These are phyloP conservation scores for Bryconaethiops microstoma DNA, from an alignment of 2,797 vertebrate species.

Conservation along the genomic window DNA sequence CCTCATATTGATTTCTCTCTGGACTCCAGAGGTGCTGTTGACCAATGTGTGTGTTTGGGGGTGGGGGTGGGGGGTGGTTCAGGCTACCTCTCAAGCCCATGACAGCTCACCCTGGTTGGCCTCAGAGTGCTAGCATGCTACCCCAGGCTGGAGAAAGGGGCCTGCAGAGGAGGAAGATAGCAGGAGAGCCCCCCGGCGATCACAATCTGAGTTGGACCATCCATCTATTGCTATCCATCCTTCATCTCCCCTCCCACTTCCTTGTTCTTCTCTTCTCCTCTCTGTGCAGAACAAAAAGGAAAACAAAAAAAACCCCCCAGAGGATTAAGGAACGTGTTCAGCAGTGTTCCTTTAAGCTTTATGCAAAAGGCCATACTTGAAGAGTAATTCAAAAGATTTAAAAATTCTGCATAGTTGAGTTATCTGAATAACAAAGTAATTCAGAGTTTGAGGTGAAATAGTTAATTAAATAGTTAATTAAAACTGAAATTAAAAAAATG, in stretches of 20 bases:
- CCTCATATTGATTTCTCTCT: slow-evolving; percentile 73
- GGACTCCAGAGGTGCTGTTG: slow-evolving; percentile 75
- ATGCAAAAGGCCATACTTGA: slow-evolving; percentile 14
- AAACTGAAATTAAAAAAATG: too few species aligned
- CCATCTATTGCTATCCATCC: slow-evolving; percentile 73
- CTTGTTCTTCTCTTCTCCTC: slow-evolving; percentile 22
- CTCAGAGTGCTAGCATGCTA: slow-evolving; percentile 67
- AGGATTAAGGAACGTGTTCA: slow-evolving; percentile 28
- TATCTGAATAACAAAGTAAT: too few species aligned
- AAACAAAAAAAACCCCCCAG: slow-evolving; percentile 34
- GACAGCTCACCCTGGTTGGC: slow-evolving; percentile 67
- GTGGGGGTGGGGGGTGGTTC: slow-evolving; percentile 63
- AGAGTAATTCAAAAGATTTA: neutral
- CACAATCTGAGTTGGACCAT: slow-evolving; percentile 68
- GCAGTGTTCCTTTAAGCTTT: slow-evolving; percentile 1
- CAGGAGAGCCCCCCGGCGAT: slow-evolving; percentile 75
- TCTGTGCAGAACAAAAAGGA: slow-evolving; percentile 55
- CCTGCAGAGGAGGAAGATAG: slow-evolving; percentile 71
- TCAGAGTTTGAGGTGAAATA: too few species aligned
- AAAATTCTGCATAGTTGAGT: too few species aligned
- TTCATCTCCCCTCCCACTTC: slow-evolving; percentile 71
- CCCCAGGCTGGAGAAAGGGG: slow-evolving; percentile 72
- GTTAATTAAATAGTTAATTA: too few species aligned
- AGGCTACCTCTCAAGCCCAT: slow-evolving; percentile 76
- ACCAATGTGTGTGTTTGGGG: slow-evolving; percentile 48